phyloP scores from a whole-genome alignment of 2,888 invertebrate species.

The Tryphoninae sp. region DNA sequence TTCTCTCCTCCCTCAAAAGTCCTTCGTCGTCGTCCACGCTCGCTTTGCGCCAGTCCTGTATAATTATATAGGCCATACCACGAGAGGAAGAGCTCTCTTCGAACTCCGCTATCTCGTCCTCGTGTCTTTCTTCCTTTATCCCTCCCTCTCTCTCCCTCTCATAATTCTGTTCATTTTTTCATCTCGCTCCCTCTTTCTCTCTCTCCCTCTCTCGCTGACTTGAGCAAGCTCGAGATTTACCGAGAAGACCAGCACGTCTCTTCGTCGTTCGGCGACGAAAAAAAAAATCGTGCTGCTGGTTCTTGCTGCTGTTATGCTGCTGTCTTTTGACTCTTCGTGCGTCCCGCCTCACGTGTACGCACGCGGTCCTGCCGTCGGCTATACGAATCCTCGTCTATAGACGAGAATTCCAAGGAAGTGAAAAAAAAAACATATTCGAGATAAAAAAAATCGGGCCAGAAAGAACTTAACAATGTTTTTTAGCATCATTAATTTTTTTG shows the following conservation, averaged over 20 bases:
- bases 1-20: conserved; percentile 28
- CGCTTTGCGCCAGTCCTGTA: conserved; percentile 55
- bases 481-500: too few relatives aligned
- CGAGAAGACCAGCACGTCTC: neutral
- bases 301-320: conserved; percentile 46
- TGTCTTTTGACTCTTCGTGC: conserved; percentile 59
- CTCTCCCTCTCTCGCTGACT: neutral
- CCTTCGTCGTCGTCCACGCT: conserved; percentile 45
- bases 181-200: conserved; percentile 5
- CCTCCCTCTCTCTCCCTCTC: neutral
- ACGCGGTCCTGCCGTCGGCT: conserved; percentile 56
- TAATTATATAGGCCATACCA: conserved; percentile 65
- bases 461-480: too few relatives aligned
- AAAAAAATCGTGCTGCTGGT: conserved; percentile 37
- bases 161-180: neutral
- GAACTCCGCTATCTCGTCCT: conserved; percentile 54
- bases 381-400: conserved; percentile 6
- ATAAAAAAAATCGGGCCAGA: too few relatives aligned
- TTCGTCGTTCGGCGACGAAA: neutral
- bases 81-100: conserved; percentile 51
- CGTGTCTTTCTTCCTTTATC: conserved; percentile 29
- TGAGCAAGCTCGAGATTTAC: neutral
- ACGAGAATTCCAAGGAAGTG: neutral
- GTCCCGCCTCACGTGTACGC: conserved; percentile 56
- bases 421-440: too few relatives aligned